Conservation (phyloP, 2,888 invertebrate genomes). For the Sesia apiformis region DNA sequence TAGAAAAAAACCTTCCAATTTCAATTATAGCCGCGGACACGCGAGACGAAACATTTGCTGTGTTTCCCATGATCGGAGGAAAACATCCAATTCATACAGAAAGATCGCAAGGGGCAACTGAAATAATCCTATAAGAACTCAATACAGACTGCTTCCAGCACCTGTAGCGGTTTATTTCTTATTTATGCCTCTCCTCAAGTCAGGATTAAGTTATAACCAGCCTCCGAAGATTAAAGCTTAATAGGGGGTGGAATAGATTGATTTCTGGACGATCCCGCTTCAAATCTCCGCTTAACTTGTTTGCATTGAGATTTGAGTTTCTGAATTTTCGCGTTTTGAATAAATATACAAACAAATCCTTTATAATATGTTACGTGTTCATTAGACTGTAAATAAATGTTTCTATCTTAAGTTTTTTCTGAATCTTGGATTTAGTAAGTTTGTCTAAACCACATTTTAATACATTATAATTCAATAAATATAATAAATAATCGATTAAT, state of each 20-base stretch:
- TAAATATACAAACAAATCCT: not conserved
- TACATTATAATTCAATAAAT: too few species aligned
- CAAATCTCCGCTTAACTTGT: constrained; percentile 46
- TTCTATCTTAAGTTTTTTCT: too few species aligned
- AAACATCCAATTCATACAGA: constrained; percentile 9
- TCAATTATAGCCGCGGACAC: constrained; percentile 58
- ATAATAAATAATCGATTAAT: too few species aligned
- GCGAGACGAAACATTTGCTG: constrained; percentile 47
- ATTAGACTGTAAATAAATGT: not conserved
- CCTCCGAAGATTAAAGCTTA: constrained; percentile 70
- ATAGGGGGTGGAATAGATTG: constrained; percentile 65
- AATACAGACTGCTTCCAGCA: constrained; percentile 18
- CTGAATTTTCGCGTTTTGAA: not conserved
- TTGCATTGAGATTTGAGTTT: constrained; percentile 27
- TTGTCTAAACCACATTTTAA: too few species aligned
- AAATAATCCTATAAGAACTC: constrained; percentile 31
- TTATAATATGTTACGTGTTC: not conserved
- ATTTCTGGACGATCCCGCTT: constrained; percentile 57
- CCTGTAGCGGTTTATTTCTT: constrained; percentile 70
- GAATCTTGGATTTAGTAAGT: too few species aligned
- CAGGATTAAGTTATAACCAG: constrained; percentile 71
- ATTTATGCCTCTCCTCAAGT: constrained; percentile 68
- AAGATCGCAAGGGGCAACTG: constrained; percentile 8
- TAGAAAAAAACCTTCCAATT: constrained; percentile 37
- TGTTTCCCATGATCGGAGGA: constrained; percentile 49